phyloP scores from a whole-genome alignment of 2,113 vertebrate genomes.

The Gulo gulo region DNA sequence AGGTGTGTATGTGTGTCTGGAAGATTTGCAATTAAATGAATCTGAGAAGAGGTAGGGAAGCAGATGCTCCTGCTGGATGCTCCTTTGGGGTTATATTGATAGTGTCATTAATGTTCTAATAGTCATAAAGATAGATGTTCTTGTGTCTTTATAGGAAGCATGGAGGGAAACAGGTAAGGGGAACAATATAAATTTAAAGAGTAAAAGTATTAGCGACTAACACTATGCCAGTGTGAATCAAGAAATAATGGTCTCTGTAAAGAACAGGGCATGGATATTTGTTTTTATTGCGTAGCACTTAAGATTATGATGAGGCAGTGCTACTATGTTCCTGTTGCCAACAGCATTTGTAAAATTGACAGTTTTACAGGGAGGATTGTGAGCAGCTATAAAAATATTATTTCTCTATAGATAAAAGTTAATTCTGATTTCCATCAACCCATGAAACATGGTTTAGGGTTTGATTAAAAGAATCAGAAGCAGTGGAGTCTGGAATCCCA shows the following conservation, averaged over 20 bases:
- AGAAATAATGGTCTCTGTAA: background rate
- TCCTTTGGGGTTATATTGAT: background rate
- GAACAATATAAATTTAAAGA: background rate
- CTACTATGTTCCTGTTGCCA: slow-evolving; percentile 2
- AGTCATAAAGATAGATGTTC: background rate
- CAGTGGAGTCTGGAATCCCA: background rate
- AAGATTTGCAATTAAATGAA: background rate
- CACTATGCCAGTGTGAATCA: background rate
- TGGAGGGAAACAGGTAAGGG: background rate
- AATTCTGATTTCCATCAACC: slow-evolving; percentile 30
- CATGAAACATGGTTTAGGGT: background rate
- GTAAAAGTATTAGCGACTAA: slow-evolving; percentile 4
- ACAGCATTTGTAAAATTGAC: slow-evolving; percentile 42
- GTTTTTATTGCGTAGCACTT: slow-evolving; percentile 37
- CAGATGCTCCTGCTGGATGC: background rate
- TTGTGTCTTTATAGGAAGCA: background rate
- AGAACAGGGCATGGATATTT: background rate
- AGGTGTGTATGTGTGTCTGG: background rate
- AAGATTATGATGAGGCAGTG: background rate
- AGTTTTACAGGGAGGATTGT: slow-evolving; percentile 46
- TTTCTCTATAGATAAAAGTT: slow-evolving; percentile 48
- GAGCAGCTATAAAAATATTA: slow-evolving; percentile 55
- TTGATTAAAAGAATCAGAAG: background rate
- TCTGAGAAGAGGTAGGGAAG: background rate
- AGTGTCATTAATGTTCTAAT: background rate